Conservation (phyloP, 37 sponge, comb jelly and placozoan genomes). For the Bolinopsis microptera region DNA sequence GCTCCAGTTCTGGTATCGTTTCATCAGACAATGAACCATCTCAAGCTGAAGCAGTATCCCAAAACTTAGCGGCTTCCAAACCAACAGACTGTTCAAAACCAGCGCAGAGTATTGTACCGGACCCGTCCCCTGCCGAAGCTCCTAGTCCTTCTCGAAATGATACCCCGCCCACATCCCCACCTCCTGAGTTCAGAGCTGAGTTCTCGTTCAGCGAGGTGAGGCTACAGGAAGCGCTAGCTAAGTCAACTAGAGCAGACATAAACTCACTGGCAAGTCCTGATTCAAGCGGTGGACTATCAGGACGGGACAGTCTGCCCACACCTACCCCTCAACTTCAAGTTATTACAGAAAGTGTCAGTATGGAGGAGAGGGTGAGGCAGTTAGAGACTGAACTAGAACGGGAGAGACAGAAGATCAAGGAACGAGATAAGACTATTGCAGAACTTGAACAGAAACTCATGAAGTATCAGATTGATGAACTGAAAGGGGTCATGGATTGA, state of each 20-base stretch:
- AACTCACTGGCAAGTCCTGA: background rate
- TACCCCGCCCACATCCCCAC: background rate
- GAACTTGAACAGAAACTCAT: conserved; percentile 51
- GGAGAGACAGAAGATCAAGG: conserved; percentile 23
- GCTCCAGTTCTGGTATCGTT: background rate
- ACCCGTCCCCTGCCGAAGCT: background rate
- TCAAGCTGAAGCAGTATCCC: background rate
- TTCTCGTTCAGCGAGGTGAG: background rate
- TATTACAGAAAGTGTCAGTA: background rate
- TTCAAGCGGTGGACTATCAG: background rate
- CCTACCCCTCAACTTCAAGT: background rate
- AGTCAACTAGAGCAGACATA: background rate
- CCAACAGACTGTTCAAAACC: background rate
- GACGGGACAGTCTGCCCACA: background rate
- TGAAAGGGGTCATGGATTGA: conserved; percentile 51
- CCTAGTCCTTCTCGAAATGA: background rate
- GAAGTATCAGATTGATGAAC: conserved; percentile 25
- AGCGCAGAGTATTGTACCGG: too few relatives aligned
- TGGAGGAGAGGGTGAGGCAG: conserved; percentile 9
- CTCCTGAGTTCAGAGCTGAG: background rate
- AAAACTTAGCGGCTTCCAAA: background rate
- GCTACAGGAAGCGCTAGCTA: background rate
- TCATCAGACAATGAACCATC: background rate
- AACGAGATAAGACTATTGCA: conserved; percentile 4
- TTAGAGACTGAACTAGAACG: background rate